These are phyloP conservation scores for Procambarus clarkii DNA, from an alignment of 1,140 invertebrate species.

Conservation along the genomic window DNA sequence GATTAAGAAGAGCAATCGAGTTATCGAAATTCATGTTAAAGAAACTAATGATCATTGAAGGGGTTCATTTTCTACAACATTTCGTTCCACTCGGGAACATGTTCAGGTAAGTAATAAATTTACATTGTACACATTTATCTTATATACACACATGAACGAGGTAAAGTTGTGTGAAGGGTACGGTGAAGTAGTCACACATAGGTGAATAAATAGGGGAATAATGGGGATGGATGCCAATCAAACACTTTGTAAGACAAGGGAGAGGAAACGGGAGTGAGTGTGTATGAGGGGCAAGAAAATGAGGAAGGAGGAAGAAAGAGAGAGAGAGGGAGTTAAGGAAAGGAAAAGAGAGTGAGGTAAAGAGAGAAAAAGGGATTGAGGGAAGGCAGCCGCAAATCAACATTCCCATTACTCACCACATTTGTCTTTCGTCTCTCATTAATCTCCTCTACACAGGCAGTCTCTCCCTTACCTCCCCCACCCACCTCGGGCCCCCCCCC, in stretches of 20 bases:
- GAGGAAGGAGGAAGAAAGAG: neutral
- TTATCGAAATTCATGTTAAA: no score
- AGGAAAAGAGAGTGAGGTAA: neutral
- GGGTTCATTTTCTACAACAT: no score
- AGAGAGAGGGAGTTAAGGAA: neutral
- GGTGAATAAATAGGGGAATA: no score
- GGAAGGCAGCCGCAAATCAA: constrained; percentile 43
- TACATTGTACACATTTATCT: no score
- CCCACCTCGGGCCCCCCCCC: constrained; percentile 23
- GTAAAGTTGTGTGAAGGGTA: no score
- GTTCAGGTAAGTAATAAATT: no score
- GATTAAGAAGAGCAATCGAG: no score
- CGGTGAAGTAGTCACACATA: no score
- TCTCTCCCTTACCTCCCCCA: constrained; percentile 34
- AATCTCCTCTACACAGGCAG: constrained; percentile 35
- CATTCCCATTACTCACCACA: constrained; percentile 62
- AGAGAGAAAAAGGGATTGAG: neutral
- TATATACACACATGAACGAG: no score
- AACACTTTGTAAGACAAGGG: neutral
- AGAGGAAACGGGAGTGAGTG: neutral
- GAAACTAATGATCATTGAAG: no score
- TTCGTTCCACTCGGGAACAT: no score
- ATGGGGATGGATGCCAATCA: no score
- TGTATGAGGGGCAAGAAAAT: neutral
- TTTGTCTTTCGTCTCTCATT: constrained; percentile 58